Evolutionary conservation across 2,888 invertebrate species (phyloP).

Genomic region (Pilophorus perplexus): DNA sequence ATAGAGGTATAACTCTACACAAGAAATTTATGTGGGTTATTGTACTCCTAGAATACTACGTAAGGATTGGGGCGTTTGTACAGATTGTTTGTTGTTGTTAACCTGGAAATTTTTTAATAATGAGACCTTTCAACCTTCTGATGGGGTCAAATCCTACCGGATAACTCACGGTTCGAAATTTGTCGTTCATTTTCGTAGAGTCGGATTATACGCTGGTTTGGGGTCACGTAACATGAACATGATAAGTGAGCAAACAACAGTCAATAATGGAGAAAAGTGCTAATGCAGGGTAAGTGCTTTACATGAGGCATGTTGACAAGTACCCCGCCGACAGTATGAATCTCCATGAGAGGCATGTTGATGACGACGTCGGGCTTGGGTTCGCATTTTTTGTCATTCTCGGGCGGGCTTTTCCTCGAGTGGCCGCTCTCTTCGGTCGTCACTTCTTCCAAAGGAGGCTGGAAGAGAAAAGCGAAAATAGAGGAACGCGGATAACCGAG

Average conservation of each 20-base stretch:
- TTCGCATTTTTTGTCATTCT: conserved; percentile 65
- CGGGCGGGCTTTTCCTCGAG: conserved; percentile 67
- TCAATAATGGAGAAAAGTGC: too few species aligned
- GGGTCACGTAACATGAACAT: neutral
- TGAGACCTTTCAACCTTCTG: too few species aligned
- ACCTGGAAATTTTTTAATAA: too few species aligned
- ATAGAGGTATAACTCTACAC: too few species aligned
- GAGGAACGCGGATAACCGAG: too few species aligned
- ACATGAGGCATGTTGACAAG: conserved; percentile 91
- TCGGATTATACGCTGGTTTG: neutral
- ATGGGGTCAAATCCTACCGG: too few species aligned
- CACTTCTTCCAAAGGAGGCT: conserved; percentile 68
- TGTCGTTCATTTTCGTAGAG: too few species aligned
- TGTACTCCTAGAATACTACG: too few species aligned
- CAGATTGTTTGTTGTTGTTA: too few species aligned
- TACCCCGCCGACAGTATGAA: conserved; percentile 77
- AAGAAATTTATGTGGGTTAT: too few species aligned
- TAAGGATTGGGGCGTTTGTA: too few species aligned
- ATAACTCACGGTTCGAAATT: too few species aligned
- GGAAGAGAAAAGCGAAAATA: conserved; percentile 11
- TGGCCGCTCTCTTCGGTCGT: conserved; percentile 61
- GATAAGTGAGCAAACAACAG: neutral
- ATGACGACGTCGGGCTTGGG: conserved; percentile 63
- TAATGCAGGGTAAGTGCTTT: conserved; percentile 49
- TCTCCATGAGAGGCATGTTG: conserved; percentile 63